These are phyloP conservation scores for Drosophila yakuba DNA, from an alignment of 1,140 invertebrate genomes.

Conservation along the genomic window DNA sequence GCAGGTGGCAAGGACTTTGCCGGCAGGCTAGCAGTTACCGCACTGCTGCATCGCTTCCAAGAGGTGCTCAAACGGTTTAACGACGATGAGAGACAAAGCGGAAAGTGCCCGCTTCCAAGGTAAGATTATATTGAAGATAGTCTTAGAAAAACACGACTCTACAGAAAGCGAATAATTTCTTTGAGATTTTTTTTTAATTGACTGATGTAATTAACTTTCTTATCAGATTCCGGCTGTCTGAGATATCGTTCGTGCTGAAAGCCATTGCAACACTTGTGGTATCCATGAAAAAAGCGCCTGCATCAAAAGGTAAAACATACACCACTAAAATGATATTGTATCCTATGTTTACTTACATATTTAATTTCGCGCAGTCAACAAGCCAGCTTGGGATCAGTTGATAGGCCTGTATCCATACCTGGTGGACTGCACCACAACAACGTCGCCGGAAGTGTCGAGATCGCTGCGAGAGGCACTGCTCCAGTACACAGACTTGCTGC, in stretches of 20 bases:
- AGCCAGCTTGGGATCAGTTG: conserved; percentile 95
- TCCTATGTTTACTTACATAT: neutral
- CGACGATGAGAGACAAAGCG: conserved; percentile 94
- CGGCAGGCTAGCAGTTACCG: conserved; percentile 94
- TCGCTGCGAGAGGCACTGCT: conserved; percentile 94
- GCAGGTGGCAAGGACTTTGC: conserved; percentile 88
- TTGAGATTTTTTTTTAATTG: too few species aligned
- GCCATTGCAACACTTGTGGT: conserved; percentile 96
- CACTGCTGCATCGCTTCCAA: conserved; percentile 95
- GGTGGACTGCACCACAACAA: conserved; percentile 94
- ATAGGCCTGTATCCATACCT: conserved; percentile 95
- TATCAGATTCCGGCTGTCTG: conserved; percentile 95
- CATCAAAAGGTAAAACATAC: conserved; percentile 89
- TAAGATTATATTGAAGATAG: conserved; percentile 75
- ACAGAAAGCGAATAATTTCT: too few species aligned
- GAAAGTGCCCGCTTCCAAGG: conserved; percentile 96
- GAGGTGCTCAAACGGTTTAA: conserved; percentile 95
- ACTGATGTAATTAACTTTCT: neutral
- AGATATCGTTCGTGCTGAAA: conserved; percentile 98
- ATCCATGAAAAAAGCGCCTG: conserved; percentile 96
- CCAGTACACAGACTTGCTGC: conserved; percentile 94
- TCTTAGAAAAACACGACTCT: neutral
- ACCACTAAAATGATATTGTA: neutral
- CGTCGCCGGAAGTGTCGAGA: conserved; percentile 90
- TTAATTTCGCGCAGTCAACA: conserved; percentile 88